Conservation (phyloP, 2,797 vertebrate species). For the Monodelphis domestica region DNA sequence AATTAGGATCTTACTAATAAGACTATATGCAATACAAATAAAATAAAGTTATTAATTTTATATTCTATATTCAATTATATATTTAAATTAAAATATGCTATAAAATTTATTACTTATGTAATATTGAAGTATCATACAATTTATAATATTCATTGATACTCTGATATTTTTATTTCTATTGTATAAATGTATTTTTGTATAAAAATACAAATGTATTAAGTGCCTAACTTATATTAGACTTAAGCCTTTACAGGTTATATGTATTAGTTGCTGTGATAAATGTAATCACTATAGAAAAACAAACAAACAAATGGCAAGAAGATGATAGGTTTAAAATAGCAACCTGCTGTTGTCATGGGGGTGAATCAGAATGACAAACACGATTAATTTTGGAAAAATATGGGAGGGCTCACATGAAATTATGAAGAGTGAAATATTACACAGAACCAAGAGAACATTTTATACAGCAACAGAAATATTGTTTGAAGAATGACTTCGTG, state of each 20-base stretch:
- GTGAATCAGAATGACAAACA: neutral
- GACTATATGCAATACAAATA: neutral
- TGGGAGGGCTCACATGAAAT: too few species aligned
- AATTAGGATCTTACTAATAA: neutral
- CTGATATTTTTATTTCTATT: neutral
- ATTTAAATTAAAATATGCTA: too few species aligned
- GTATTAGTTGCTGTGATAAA: neutral
- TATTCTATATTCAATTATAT: neutral
- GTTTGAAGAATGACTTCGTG: too few species aligned
- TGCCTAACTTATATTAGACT: neutral
- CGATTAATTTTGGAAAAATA: too few species aligned
- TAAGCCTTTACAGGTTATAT: neutral
- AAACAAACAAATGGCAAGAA: neutral
- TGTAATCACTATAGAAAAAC: neutral
- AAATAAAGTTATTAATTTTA: neutral
- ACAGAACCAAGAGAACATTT: too few species aligned
- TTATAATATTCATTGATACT: neutral
- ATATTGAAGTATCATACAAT: neutral
- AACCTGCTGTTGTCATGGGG: neutral
- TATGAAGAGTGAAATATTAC: too few species aligned
- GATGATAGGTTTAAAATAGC: neutral
- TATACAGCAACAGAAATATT: too few species aligned
- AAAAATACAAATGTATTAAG: neutral
- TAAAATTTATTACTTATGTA: neutral
- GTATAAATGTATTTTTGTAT: neutral